Base-by-base conservation (phyloP, 2,888 invertebrate species). In the Andrena dorsata region DNA sequence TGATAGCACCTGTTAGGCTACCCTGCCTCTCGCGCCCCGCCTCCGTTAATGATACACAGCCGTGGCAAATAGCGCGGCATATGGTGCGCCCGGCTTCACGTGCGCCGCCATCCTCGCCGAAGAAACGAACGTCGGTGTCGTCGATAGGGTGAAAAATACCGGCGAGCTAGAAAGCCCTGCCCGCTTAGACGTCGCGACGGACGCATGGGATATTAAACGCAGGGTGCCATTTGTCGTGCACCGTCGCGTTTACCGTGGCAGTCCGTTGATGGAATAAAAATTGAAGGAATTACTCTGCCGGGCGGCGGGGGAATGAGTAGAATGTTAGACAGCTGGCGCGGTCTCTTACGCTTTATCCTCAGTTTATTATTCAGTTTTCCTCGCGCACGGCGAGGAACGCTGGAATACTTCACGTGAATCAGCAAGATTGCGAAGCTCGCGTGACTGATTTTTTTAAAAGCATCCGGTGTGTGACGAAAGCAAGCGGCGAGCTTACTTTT, bases 1-100 rank as follows among this genome's bases (percentile, higher is more conserved):
- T 76, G 64, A 72, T 72, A 72, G 76, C 72, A 76, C 72, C 72
- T 76, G 76, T 72, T 72, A 66, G 63, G 56, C 56, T 76, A 47
- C 63, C 35, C 63, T 26, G 63, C 23, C 56, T 10, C 30, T 72
- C 26, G 47, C 26, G 47, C 32, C 64, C 20, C 28, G 51, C 28
- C 32, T 3, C 64, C 47, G 53, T 76, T 76, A 73, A 76, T 58
- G 71, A 76, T 63, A 63, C 64, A 76, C 72, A 64, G 56, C 56
- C 56, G 23, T 7, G 47, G 41, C 23, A 47, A 63, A 56, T 63
- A 76, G 72, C 47, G 56, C 51, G 41, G 76, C 72, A 73, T 72
- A 76, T 76, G 72, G 72, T 23, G 49, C 30, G 16, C 6, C 20
- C 23, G 35, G 23, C 23, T 32, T 7, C 60, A 69, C 60, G 60